These are phyloP conservation scores for Fringilla coelebs DNA, from an alignment of 2,797 vertebrate genomes.

Conservation along the genomic window DNA sequence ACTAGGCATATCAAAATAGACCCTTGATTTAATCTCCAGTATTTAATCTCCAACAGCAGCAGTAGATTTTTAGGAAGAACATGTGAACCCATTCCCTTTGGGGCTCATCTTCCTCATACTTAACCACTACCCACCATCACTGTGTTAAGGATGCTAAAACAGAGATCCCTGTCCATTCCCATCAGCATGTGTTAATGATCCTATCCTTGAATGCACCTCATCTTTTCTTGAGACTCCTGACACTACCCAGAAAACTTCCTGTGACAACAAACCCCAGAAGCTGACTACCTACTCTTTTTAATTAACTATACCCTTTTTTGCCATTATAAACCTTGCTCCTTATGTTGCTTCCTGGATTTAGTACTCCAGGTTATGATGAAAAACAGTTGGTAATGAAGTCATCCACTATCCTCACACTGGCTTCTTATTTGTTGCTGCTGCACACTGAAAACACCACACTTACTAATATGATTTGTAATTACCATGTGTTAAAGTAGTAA, in stretches of 20 bases:
- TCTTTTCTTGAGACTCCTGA: not conserved
- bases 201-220: not conserved
- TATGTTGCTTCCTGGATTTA: not conserved
- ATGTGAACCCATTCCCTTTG: not conserved
- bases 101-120: not conserved
- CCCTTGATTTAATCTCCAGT: not conserved
- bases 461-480: not conserved
- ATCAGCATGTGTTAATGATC: not conserved
- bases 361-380: not conserved
- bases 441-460: not conserved
- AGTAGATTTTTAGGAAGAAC: not conserved
- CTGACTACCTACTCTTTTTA: not conserved
- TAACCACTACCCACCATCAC: not conserved
- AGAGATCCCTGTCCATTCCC: not conserved
- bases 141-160: not conserved
- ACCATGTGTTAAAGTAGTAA: not conserved
- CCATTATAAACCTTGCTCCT: not conserved
- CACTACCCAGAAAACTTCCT: not conserved
- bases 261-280: not conserved
- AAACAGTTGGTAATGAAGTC: not conserved
- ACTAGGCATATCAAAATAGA: not conserved
- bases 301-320: not conserved
- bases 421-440: not conserved
- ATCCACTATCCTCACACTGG: not conserved
- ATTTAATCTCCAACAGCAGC: not conserved